These are phyloP conservation scores for Strix uralensis DNA, from an alignment of 2,113 vertebrate genomes.

Conservation along the genomic window DNA sequence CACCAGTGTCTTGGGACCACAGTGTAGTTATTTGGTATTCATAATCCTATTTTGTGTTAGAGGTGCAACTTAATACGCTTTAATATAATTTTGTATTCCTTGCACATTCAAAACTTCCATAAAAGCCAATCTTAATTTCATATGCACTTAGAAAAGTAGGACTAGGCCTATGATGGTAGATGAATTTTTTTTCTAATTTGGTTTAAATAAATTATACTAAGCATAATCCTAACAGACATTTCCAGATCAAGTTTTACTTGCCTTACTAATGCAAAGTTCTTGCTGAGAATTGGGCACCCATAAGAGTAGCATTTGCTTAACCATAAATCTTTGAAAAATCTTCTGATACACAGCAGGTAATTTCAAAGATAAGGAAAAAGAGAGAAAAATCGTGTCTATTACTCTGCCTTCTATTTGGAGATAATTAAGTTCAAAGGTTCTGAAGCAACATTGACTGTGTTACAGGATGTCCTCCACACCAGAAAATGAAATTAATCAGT, in stretches of 20 bases:
- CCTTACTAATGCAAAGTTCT: not conserved
- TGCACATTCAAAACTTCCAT: not conserved
- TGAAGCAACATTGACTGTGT: not conserved
- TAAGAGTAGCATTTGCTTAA: not conserved
- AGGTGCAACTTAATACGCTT: not conserved
- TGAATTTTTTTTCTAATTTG: not conserved
- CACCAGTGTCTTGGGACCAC: not conserved
- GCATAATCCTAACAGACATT: not conserved
- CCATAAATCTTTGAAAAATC: slow-evolving; percentile 1
- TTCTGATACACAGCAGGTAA: not conserved
- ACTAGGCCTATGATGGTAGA: not conserved
- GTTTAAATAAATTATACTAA: not conserved
- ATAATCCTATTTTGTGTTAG: not conserved
- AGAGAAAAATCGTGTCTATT: not conserved
- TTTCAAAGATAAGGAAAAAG: not conserved
- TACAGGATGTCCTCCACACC: not conserved
- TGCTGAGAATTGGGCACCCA: not conserved
- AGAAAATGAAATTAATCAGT: slow-evolving; percentile 51
- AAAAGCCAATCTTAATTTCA: not conserved
- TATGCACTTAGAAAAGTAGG: not conserved
- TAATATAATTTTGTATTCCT: not conserved
- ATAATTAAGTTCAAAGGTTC: slow-evolving; percentile 49
- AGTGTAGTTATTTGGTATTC: not conserved
- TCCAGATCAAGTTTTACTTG: not conserved
- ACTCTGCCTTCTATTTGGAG: not conserved